Base-by-base conservation (phyloP, 35 echinoderm and acorn worm species). In the Anneissia japonica region DNA sequence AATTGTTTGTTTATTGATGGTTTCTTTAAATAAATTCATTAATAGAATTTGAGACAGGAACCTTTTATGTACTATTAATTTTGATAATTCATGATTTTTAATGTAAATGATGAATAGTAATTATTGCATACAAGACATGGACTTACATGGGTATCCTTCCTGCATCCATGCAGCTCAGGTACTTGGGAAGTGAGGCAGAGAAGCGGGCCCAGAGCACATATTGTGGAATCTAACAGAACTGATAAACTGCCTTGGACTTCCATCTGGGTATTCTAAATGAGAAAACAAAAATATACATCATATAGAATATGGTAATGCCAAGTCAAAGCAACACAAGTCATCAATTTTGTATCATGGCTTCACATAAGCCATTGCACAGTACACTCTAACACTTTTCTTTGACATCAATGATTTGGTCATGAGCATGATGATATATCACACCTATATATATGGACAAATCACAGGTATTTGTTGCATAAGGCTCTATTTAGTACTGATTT, bases 211-310 rank as follows among this genome's bases (percentile, higher is more conserved):
- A 99, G 81, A 32, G 86, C 92, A 89, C 96, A 94, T 35, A 99
- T 32, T 41, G 89, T 93, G 31, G 96, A 99, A 30, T 99, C 96
- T 38, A 99, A 45, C 30, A 94, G 43, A 5, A 99, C 96, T 16
- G 92, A 99, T 30, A 99, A 36, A 87, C 96, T 99, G 19, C 96
- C 96, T 84, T 99, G 96, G 30, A 99, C 89, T 80, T 99, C 96
- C 37, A 93, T 89, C 21, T 93, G 74, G 75, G 88, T 92, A 89
- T 94, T 77, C 35, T 35, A 78, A 29, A 35, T 0, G 31, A n/a
- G 9, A 89, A 37, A 31, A 26, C 30, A 35, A 84, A 43, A 17
- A 36, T 0, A 32, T 30, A 16, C 32, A 33, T 81, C 34, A 14
- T 31, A 29, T 81, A 30, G 14, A 33, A 35, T 34, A 23, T 29